Evolutionary conservation across 2,113 vertebrate genomes (phyloP).

Genomic region (Acrocephalus kingi): DNA sequence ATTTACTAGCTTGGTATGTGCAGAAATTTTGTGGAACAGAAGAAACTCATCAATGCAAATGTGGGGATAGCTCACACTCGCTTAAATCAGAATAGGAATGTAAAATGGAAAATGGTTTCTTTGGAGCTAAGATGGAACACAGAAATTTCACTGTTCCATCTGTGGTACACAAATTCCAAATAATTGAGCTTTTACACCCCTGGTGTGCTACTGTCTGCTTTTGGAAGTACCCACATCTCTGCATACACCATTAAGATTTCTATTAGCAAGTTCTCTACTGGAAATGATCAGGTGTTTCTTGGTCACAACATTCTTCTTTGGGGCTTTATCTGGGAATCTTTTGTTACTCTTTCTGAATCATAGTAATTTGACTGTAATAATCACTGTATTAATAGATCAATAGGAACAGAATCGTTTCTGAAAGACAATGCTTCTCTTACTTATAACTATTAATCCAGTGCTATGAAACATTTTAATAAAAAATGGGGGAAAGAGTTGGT

Average conservation of each 20-base stretch:
- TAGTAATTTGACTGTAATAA: neutral
- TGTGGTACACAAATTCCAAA: neutral
- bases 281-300: neutral
- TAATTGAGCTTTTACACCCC: neutral
- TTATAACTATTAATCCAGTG: neutral
- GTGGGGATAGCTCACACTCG: neutral
- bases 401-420: neutral
- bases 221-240: neutral
- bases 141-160: neutral
- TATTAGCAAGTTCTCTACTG: neutral
- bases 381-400: neutral
- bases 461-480: neutral
- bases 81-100: neutral
- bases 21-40: neutral
- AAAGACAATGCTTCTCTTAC: neutral
- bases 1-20: neutral
- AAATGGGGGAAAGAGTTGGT: neutral
- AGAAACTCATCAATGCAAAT: neutral
- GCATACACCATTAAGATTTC: neutral
- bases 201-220: neutral
- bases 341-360: neutral
- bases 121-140: neutral
- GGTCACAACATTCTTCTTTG: neutral
- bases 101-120: neutral
- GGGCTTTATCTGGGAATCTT: neutral